Conservation (phyloP, 2,797 vertebrate genomes). For the Dendrocincla fuliginosa region DNA sequence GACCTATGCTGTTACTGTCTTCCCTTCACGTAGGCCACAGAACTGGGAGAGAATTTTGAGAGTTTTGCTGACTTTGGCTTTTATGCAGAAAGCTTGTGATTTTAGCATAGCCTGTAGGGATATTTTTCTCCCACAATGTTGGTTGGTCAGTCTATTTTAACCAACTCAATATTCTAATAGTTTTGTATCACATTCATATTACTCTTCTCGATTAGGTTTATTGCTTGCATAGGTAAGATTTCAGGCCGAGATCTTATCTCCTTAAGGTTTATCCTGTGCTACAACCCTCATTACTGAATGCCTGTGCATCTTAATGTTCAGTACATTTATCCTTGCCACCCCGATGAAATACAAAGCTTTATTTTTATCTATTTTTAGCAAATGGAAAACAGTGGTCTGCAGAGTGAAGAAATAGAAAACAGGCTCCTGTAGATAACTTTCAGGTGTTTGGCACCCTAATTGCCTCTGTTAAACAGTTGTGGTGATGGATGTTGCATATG, state of each 20-base stretch:
- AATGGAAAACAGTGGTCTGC: accelerated
- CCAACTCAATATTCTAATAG: not conserved
- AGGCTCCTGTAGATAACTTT: not conserved
- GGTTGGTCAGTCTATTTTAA: not conserved
- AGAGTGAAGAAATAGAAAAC: not conserved
- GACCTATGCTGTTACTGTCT: not conserved
- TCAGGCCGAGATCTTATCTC: not conserved
- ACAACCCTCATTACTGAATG: not conserved
- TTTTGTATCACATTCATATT: not conserved
- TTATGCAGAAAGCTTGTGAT: not conserved
- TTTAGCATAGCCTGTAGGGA: not conserved
- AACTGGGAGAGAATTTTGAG: not conserved
- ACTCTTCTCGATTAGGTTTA: not conserved
- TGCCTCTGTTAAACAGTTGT: not conserved
- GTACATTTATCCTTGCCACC: not conserved
- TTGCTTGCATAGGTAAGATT: not conserved
- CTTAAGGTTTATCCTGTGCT: not conserved
- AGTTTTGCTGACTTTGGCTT: not conserved
- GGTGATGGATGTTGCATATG: not conserved
- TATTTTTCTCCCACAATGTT: not conserved
- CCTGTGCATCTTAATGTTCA: not conserved
- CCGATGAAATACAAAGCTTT: not conserved
- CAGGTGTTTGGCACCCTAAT: not conserved
- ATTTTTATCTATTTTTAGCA: not conserved
- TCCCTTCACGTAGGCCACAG: not conserved